Evolutionary conservation across 1,140 invertebrate species (phyloP).

Genomic region (Drosophila subobscura): DNA sequence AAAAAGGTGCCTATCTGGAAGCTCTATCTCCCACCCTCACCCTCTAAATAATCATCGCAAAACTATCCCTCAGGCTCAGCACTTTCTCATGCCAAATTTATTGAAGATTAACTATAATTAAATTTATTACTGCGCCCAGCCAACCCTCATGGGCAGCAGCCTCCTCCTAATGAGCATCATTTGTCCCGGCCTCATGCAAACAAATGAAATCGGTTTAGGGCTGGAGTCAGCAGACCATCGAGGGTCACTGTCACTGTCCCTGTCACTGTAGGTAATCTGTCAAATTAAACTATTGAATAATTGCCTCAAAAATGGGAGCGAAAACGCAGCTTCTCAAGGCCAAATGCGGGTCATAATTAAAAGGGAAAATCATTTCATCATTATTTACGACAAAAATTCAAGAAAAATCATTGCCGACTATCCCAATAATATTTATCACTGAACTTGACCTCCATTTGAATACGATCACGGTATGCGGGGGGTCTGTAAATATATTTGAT

Average conservation of each 20-base stretch:
- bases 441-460: slow-evolving; percentile 71
- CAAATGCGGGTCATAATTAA: slow-evolving; percentile 26
- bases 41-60: slow-evolving; percentile 41
- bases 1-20: background rate
- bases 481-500: slow-evolving; percentile 14
- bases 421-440: slow-evolving; percentile 67
- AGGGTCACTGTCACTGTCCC: slow-evolving; percentile 48
- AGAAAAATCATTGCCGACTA: slow-evolving; percentile 22
- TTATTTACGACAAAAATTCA: slow-evolving; percentile 19
- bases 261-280: slow-evolving; percentile 62
- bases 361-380: slow-evolving; percentile 37
- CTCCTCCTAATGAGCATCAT: slow-evolving; percentile 52
- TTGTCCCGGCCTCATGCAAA: slow-evolving; percentile 31
- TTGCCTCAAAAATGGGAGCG: slow-evolving; percentile 3
- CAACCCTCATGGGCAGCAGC: slow-evolving; percentile 45
- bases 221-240: background rate
- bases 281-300: slow-evolving; percentile 35
- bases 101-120: slow-evolving; percentile 79
- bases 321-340: slow-evolving; percentile 25
- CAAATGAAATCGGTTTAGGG: slow-evolving; percentile 3
- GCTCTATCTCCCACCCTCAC: background rate
- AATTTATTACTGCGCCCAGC: slow-evolving; percentile 55
- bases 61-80: slow-evolving; percentile 54
- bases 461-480: slow-evolving; percentile 34
- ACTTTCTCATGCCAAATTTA: slow-evolving; percentile 81